Base-by-base conservation (phyloP, 2,113 vertebrate species). In the Pampusana beccarii region DNA sequence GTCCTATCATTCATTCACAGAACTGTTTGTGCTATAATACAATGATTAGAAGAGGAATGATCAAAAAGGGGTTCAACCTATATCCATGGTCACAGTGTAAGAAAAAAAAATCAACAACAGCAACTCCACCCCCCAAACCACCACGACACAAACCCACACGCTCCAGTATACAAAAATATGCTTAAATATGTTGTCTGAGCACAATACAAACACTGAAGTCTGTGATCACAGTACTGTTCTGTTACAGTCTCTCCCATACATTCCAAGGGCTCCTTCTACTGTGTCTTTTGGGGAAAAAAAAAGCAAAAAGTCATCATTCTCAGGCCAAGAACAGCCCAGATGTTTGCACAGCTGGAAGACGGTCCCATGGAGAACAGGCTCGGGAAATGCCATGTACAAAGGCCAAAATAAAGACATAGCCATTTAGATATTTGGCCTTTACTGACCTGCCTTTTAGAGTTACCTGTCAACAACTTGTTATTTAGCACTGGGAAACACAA, bases 131-230 rank as follows among this genome's bases (percentile, higher is more conserved):
- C 20, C 36, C 31, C 17, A 64, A 64, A 14, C 16, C 23, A 53
- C 31, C 31, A 69, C 54, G 26, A 34, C 11, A 46, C 48, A 82
- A 72, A 20, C 24, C 25, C 42, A 60, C 56, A 64, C 67, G 73
- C 82, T 97, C 93, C 95, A 95, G 88, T 87, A 94, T 80, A 44
- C 72, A 84, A 84, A 96, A 36, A 33, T 61, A 64, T 2, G 64
- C 36, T 84, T 83, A 92, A 73, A 78, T 48, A 42, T 18, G 40
- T 67, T 38, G 51, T 61, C 53, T 78, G 46, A 83, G 74, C 80
- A 57, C 12, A 53, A 44, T 19, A 77, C 65, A 86, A 60, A 86
- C 51, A 38, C 61, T 42, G 29, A 54, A 34, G 51, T 33, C 67
- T 66, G 36, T 12, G 26, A 17, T 73, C 94, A 86, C 92, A 77